Percentiles rank a stretch among this genome's conserved stretches.
Evolutionary conservation across 2,113 vertebrate genomes (phyloP).

Genomic region (Cacatua alba): DNA sequence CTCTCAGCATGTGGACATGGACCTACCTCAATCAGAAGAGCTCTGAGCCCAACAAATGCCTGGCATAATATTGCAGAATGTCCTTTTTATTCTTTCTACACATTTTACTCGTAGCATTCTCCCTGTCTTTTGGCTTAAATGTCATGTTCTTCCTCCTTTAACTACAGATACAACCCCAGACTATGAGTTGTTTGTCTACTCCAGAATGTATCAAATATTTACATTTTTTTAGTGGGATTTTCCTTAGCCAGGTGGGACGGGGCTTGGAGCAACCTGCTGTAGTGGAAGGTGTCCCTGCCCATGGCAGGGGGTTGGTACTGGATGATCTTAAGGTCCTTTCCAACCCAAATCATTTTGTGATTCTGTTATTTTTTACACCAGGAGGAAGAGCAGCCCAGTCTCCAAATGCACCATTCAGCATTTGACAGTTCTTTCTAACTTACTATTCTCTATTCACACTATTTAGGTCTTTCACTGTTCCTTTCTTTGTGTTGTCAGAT

Average conservation of each 20-base stretch:
- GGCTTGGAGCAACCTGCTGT: not conserved
- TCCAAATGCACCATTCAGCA: not conserved
- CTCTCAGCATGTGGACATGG: not conserved
- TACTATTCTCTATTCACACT: not conserved
- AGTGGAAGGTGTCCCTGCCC: not conserved
- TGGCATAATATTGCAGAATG: not conserved
- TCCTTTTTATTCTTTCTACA: not conserved
- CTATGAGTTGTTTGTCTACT: not conserved
- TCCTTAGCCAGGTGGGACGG: not conserved
- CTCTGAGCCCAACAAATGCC: not conserved
- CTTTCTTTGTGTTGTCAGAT: constrained; percentile 3
- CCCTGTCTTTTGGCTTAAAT: not conserved
- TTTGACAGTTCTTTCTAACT: not conserved
- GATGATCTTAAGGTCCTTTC: not conserved
- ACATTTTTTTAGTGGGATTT: not conserved
- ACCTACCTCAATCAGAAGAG: not conserved
- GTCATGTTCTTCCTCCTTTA: not conserved
- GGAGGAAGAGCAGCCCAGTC: not conserved
- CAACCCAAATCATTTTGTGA: not conserved
- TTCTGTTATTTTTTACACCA: not conserved
- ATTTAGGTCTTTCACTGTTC: not conserved
- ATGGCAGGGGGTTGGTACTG: not conserved
- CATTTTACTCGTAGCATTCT: not conserved
- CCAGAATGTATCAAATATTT: not conserved
- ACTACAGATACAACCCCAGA: not conserved